A percentile compares a stretch with the other conserved stretches of the same genome.
Evolutionary conservation across 1,140 invertebrate genomes (phyloP).

Genomic region (Bombus haemorrhoidalis): DNA sequence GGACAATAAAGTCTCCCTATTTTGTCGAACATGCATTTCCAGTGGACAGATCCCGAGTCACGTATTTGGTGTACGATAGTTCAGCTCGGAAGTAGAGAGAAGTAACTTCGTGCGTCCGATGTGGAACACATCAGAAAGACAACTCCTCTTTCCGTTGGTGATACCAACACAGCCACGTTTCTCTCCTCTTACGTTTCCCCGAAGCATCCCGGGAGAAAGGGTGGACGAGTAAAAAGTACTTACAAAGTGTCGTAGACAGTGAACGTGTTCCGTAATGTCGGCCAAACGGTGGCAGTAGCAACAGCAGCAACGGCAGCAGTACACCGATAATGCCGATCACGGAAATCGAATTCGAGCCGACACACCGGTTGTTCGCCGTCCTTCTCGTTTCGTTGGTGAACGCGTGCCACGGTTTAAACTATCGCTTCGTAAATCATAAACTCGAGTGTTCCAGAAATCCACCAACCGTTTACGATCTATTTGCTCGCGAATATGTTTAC

Average conservation of each 20-base stretch:
- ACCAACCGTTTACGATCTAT: slow-evolving; percentile 15
- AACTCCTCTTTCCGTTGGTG: slow-evolving; percentile 27
- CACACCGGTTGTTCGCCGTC: not conserved
- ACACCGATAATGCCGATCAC: slow-evolving; percentile 40
- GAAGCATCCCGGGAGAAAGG: slow-evolving; percentile 9
- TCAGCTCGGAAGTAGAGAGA: slow-evolving; percentile 39
- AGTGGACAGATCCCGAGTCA: slow-evolving; percentile 39
- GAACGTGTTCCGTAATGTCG: slow-evolving; percentile 46
- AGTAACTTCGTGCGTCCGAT: slow-evolving; percentile 43
- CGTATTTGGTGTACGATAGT: slow-evolving; percentile 44
- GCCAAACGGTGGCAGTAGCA: not conserved
- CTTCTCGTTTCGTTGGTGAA: not conserved
- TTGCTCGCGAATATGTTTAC: slow-evolving; percentile 25
- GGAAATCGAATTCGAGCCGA: slow-evolving; percentile 22
- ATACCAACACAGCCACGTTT: slow-evolving; percentile 35
- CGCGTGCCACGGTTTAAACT: not conserved
- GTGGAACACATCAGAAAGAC: slow-evolving; percentile 49
- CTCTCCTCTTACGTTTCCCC: not conserved
- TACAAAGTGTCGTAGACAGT: slow-evolving; percentile 52
- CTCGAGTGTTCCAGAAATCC: not conserved
- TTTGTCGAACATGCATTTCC: slow-evolving; percentile 31
- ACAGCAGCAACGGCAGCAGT: not conserved
- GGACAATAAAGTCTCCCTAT: slow-evolving; percentile 19
- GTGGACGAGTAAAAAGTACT: slow-evolving; percentile 60
- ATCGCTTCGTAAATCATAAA: slow-evolving; percentile 10